A percentile compares a stretch with the other conserved stretches of the same genome.
phyloP scores from a whole-genome alignment of 2,888 invertebrate species.

The Chelonus formosanus region DNA sequence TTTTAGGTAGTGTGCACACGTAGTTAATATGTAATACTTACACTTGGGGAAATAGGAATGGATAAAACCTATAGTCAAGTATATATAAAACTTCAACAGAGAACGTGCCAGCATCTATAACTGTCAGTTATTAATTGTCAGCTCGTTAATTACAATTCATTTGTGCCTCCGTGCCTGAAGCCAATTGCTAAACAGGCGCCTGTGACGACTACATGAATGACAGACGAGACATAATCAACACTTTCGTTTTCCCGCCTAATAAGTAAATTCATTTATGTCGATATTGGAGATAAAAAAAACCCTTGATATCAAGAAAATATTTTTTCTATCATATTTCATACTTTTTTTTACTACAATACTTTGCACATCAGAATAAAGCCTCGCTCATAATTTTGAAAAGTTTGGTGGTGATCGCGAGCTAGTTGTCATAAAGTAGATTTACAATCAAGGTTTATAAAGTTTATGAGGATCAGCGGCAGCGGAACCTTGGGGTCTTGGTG shows the following conservation, averaged over 20 bases:
- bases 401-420: slow-evolving; percentile 51
- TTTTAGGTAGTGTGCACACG: slow-evolving; percentile 45
- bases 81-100: slow-evolving; percentile 7
- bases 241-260: slow-evolving; percentile 2
- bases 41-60: slow-evolving; percentile 15
- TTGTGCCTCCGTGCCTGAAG: slow-evolving; percentile 5
- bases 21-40: background rate
- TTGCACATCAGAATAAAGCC: background rate
- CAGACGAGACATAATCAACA: slow-evolving; percentile 19
- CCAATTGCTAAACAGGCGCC: slow-evolving; percentile 24
- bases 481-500: slow-evolving; percentile 37
- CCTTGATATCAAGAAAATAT: slow-evolving; percentile 9
- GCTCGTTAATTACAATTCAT: slow-evolving; percentile 51
- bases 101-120: slow-evolving; percentile 35
- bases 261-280: background rate
- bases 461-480: slow-evolving; percentile 56
- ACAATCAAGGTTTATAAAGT: slow-evolving; percentile 54
- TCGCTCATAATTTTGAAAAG: slow-evolving; percentile 22
- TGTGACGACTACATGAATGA: slow-evolving; percentile 26
- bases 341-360: background rate
- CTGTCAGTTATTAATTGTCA: slow-evolving; percentile 49
- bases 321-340: background rate
- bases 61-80: background rate
- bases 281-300: too few species aligned
- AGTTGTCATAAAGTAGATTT: slow-evolving; percentile 55